Evolutionary conservation across 2,113 vertebrate species (phyloP), one percentile per base, ranked within the genome.

Genomic region (Pardalotus punctatus): DNA sequence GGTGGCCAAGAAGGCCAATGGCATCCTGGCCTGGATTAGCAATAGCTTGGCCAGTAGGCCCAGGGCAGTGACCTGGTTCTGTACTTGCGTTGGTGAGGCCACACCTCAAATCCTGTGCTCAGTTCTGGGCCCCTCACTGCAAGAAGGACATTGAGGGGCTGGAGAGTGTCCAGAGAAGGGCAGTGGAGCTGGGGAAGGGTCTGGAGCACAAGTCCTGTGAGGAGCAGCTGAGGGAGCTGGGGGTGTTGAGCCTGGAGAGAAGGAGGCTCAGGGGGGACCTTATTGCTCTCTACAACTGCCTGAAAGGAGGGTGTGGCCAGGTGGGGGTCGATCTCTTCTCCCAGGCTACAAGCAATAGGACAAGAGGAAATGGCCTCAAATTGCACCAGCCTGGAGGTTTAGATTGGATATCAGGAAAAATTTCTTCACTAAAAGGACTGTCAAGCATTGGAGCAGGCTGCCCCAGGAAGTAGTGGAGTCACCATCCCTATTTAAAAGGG

Each of bases 221-320:
- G 66, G 31, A 36, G 58, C 35, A 65, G 66, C 45, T 88, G 60
- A 81, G 69, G 33, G 51, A 88, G 36, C 36, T 73, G 69, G 33
- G 45, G 23, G 3, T 73, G 60, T 5, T 66, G 1, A 45, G 5
- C 12, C 43, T 73, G 77, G 28, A 73, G 51, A 43, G 51, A 58
- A 88, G 28, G 38, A 74, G 51, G 14, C 19, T 74, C 38, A 28
- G 42, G 42, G 36, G 29, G 8, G 0, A 42, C 33, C 33, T 17
- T 1, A 2, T 1, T 0, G 0, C 53, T 66, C n/a, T 53, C 15
- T 38, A 1, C 0, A 25, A 2, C 7, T 38, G 45, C 23, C 36
- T 51, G 38, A 29, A 4, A 53, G 60, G 28, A 53, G 15, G 15
- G 2, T 15, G 22, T 1, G 29, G 53, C 43, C 31, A 18, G 25